A percentile compares a stretch with the other conserved stretches of the same genome.
Conservation (phyloP, 2,888 invertebrate species). For the Prosapia bicincta region DNA sequence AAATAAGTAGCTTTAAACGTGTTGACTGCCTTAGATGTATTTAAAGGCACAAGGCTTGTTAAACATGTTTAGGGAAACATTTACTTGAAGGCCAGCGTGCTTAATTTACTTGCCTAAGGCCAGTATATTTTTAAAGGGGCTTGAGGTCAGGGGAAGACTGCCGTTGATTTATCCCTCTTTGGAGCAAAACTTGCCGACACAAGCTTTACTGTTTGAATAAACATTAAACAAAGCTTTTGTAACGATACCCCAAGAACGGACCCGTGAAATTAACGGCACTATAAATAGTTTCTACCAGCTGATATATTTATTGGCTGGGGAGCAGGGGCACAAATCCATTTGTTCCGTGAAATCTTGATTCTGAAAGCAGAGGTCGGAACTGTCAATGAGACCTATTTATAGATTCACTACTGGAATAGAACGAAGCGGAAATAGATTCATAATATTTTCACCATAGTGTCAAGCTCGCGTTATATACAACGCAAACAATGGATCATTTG, state of each 20-base stretch:
- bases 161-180: neutral
- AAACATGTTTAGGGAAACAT: no score
- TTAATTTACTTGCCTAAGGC: no score
- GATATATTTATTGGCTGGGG: neutral
- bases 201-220: neutral
- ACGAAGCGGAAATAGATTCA: neutral
- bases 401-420: neutral
- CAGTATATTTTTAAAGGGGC: no score
- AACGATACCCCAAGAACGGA: neutral
- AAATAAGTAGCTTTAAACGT: no score
- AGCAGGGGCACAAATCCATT: neutral
- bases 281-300: neutral
- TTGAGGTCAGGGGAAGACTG: neutral
- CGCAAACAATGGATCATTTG: no score
- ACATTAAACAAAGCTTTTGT: slow-evolving; percentile 1
- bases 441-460: neutral
- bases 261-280: neutral
- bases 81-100: no score
- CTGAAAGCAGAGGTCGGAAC: neutral
- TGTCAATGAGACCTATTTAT: neutral
- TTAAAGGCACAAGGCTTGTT: no score
- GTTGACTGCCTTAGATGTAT: no score
- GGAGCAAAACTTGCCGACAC: neutral
- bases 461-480: no score
- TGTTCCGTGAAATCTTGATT: neutral